Base-by-base conservation (phyloP, 1,140 invertebrate genomes). In the Drosophila tristis region DNA sequence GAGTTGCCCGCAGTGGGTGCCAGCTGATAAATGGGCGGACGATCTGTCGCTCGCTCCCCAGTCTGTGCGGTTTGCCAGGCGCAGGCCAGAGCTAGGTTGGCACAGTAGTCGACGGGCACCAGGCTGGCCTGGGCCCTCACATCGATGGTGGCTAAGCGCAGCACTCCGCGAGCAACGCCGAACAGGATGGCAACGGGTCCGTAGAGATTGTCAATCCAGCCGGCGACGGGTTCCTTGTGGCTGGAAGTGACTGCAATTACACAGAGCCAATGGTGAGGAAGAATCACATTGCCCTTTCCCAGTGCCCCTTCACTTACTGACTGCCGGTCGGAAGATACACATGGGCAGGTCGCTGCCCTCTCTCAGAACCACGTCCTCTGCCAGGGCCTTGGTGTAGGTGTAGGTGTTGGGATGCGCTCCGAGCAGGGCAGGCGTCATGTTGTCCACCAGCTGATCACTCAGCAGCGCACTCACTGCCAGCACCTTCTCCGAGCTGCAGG, bases 141-240 rank as follows among this genome's bases (percentile, higher is more conserved):
- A 64, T 95, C 90, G 72, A 94, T 94, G 44, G 55, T 15, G 25
- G 70, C 59, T 2, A 95, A 94, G 54, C 96, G 94, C 6, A 98
- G 84, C 1, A 97, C 92, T n/a, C 96, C 97, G 43, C 95, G 94
- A 9, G 94, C 96, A 31, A 94, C 94, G 2, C 95, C 95, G 11
- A 94, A 94, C 5, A 95, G 70, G 0, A 95, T 91, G 26, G 95
- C 97, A 60, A 96, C 97, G 2, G 97, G 96, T 48, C 97, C 97
- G 91, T 98, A 98, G 74, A 97, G 93, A 85, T 98, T 98, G 91
- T 98, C 97, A 44, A 98, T 96, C 96, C 96, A 98, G 2, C 96
- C 95, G 16, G 90, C 70, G 0, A 93, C 73, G 0, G 95, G 95
- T 70, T 98, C 97, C 64, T 95, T 94, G 92, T 95, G 96, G 1